Evolutionary conservation across 2,113 vertebrate species (phyloP).

Genomic region (Leucoraja erinaceus): DNA sequence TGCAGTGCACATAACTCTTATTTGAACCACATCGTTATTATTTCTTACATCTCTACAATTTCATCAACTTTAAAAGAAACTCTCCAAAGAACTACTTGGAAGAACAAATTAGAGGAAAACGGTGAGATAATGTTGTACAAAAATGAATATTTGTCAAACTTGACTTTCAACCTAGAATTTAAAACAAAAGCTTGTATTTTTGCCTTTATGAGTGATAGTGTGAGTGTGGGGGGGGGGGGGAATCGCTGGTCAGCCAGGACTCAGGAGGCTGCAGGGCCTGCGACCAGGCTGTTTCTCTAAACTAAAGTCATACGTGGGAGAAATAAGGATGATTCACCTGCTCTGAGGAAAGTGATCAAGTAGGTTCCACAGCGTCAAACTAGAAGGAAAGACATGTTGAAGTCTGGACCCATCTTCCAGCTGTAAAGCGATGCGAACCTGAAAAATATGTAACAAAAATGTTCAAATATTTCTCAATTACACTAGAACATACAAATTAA

Average conservation of each 20-base stretch:
- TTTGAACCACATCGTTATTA: background rate
- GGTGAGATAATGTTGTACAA: background rate
- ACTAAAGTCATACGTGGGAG: conserved; percentile 43
- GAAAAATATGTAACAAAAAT: background rate
- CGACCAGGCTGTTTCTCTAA: no score
- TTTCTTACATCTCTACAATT: background rate
- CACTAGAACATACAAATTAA: background rate
- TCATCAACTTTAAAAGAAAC: background rate
- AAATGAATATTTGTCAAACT: background rate
- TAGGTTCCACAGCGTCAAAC: conserved; percentile 82
- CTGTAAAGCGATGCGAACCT: conserved; percentile 83
- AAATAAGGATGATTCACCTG: conserved; percentile 62
- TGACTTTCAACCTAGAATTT: background rate
- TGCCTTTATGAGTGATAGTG: background rate
- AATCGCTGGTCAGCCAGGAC: no score
- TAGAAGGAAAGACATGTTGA: conserved; percentile 71
- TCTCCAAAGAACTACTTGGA: no score
- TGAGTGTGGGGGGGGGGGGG: no score
- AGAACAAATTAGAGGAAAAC: background rate
- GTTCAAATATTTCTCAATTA: background rate
- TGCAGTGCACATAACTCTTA: background rate
- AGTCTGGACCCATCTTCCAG: conserved; percentile 77
- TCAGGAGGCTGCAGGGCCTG: no score
- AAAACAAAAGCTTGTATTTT: background rate
- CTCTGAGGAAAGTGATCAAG: conserved; percentile 73